A percentile compares a stretch with the other conserved stretches of the same genome.
Conservation (phyloP, 1,140 invertebrate species). For the Dendrolimus punctatus region DNA sequence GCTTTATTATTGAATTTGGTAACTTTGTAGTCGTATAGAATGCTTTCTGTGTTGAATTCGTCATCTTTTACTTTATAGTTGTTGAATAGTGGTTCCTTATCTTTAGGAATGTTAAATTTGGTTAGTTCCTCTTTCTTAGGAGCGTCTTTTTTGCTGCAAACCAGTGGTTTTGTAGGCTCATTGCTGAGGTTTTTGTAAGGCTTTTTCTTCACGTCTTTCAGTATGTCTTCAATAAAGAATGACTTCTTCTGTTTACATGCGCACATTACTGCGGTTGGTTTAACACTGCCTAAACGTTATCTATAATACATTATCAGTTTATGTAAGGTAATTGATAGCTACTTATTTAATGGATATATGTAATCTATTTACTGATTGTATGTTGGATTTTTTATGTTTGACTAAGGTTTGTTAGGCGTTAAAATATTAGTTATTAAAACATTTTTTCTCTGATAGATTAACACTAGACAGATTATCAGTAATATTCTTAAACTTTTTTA, state of each 20-base stretch:
- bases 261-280: conserved; percentile 47
- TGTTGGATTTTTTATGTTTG: conserved; percentile 1
- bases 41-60: conserved; percentile 12
- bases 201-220: conserved; percentile 35
- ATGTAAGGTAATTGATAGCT: conserved; percentile 59
- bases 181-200: conserved; percentile 30
- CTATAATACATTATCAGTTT: conserved; percentile 36
- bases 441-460: no score
- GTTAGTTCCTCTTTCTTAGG: conserved; percentile 1
- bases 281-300: conserved; percentile 54
- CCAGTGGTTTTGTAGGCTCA: conserved; percentile 30
- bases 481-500: no score
- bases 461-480: no score
- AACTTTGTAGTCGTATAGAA: no score
- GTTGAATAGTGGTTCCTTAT: neutral
- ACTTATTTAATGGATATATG: conserved; percentile 55
- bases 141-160: conserved; percentile 15
- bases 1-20: no score
- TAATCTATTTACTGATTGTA: conserved; percentile 44
- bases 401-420: conserved; percentile 10
- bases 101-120: conserved; percentile 4
- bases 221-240: conserved; percentile 60
- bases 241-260: conserved; percentile 57
- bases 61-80: conserved; percentile 12
- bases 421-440: no score